Base-by-base conservation (phyloP, 2,113 vertebrate genomes). In the Ascaphus truei region DNA sequence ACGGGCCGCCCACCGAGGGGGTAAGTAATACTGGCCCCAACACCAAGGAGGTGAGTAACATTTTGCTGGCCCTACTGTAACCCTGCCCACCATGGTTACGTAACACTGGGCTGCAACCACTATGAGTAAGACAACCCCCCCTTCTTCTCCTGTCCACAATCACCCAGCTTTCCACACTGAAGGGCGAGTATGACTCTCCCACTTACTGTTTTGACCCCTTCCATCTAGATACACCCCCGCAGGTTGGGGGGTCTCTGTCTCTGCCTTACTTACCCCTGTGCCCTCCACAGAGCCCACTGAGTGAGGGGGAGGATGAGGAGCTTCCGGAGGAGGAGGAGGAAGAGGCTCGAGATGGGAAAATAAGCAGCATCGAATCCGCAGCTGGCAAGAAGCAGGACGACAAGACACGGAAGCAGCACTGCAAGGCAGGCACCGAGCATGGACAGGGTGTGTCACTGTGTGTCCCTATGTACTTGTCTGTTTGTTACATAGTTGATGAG, bases 221-320 rank as follows among this genome's bases (percentile, higher is more conserved):
- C 39, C 18, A 7, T 18, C 25, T 11, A 5, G n/a, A n/a, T n/a
- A n/a, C n/a, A n/a, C n/a, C n/a, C n/a, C n/a, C n/a, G n/a, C n/a
- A n/a, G n/a, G n/a, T n/a, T n/a, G n/a, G n/a, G n/a, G n/a, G n/a
- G n/a, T n/a, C n/a, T n/a, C n/a, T n/a, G n/a, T n/a, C n/a, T n/a
- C n/a, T n/a, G n/a, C n/a, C n/a, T n/a, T n/a, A n/a, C n/a, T n/a
- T n/a, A n/a, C n/a, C n/a, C n/a, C n/a, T n/a, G n/a, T n/a, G n/a
- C n/a, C n/a, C 13, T 7, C 18, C 23, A 47, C 82, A 98, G 96
- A 92, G 90, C 64, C 81, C 96, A 41, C 89, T 91, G 68, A 98
- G 95, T 0, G 96, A 98, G 79, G 96, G 92, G 0, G 96, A 98
- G 25, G 96, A 98, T 43, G 96, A 94, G 15, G 92, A 93, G 59